phyloP scores from a whole-genome alignment of 2,113 vertebrate genomes.

The Sorex fumeus region DNA sequence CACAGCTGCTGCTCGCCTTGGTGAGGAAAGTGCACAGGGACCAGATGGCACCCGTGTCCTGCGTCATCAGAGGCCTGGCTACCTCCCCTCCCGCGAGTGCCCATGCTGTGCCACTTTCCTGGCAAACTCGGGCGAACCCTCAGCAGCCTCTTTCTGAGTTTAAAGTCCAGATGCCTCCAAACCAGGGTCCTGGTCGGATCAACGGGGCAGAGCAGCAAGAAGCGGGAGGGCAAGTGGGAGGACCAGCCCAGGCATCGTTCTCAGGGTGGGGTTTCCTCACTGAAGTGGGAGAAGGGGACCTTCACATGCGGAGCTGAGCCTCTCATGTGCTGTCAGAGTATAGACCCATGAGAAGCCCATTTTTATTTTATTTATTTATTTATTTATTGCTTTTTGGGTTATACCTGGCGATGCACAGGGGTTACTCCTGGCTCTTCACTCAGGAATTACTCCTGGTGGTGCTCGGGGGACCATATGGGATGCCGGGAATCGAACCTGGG shows the following conservation, averaged over 20 bases:
- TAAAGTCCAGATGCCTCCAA: background rate
- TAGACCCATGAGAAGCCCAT: background rate
- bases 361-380: too few species aligned
- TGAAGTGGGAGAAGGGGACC: too few species aligned
- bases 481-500: too few species aligned
- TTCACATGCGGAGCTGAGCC: too few species aligned
- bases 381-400: too few species aligned
- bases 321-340: too few species aligned
- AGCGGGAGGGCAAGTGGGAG: background rate
- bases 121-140: conserved; percentile 78
- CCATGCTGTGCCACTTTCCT: conserved; percentile 62
- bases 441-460: too few species aligned
- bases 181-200: too few species aligned
- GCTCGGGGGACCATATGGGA: too few species aligned
- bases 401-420: too few species aligned
- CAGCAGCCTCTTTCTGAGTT: conserved; percentile 13
- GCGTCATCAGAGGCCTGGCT: conserved; percentile 80
- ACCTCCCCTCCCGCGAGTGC: conserved; percentile 63
- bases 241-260: background rate
- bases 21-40: conserved; percentile 61
- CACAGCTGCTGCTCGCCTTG: conserved; percentile 32
- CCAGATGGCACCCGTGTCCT: conserved; percentile 83
- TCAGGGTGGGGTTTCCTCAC: background rate
- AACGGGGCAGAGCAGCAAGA: too few species aligned
- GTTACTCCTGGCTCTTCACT: too few species aligned